A percentile compares a stretch with the other conserved stretches of the same genome.
phyloP scores from a whole-genome alignment of 2,113 vertebrate species.

The Thinocorus orbignyianus region DNA sequence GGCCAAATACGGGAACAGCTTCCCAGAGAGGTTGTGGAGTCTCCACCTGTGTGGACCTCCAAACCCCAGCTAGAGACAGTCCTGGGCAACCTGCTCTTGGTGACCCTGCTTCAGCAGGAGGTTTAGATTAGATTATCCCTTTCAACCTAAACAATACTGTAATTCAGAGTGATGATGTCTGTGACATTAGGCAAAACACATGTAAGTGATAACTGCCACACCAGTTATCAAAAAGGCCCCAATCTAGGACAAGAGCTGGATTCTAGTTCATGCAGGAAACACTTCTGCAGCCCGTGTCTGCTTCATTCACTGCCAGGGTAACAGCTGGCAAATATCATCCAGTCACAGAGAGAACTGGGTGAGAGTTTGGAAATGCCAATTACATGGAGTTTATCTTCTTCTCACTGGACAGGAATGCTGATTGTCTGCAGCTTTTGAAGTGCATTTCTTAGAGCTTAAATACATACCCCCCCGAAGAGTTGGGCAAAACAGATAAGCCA shows the following conservation, averaged over 20 bases:
- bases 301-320: neutral
- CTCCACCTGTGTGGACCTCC: neutral
- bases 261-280: neutral
- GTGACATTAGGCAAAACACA: neutral
- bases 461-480: neutral
- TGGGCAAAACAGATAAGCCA: neutral
- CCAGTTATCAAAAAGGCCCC: neutral
- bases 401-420: neutral
- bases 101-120: neutral
- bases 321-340: neutral
- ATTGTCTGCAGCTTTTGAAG: neutral
- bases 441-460: neutral
- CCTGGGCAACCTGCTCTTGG: neutral
- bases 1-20: neutral
- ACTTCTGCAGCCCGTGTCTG: neutral
- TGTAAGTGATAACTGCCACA: neutral
- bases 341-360: too few species aligned
- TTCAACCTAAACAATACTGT: neutral
- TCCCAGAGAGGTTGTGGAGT: neutral
- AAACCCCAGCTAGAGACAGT: neutral
- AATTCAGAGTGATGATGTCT: neutral
- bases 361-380: neutral
- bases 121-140: neutral
- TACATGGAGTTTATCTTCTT: neutral
- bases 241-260: neutral